Evolutionary conservation across 92 coral and sea anemone genomes (phyloP).

Genomic region (Heteractis magnifica): DNA sequence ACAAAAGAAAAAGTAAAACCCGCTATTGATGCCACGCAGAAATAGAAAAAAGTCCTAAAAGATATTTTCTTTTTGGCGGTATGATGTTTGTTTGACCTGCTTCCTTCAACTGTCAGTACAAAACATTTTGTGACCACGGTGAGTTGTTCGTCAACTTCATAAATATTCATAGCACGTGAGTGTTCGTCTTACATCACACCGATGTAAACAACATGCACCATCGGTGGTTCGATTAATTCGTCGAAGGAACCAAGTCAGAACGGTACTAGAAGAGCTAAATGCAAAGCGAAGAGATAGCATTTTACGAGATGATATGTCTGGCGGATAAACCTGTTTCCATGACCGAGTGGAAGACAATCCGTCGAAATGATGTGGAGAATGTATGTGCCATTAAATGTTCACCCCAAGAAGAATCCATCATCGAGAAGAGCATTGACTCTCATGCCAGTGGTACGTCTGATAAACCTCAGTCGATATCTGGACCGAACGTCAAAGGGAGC

Average conservation of each 20-base stretch:
- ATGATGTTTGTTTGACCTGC: background rate
- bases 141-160: conserved; percentile 17
- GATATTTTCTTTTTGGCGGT: no score
- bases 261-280: background rate
- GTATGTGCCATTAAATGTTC: conserved; percentile 54
- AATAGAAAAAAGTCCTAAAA: no score
- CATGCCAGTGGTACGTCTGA: conserved; percentile 12
- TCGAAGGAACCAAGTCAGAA: background rate
- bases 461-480: conserved; percentile 10
- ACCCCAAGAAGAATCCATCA: conserved; percentile 56
- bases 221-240: background rate
- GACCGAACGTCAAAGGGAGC: conserved; percentile 38
- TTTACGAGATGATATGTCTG: conserved; percentile 44
- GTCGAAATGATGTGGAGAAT: conserved; percentile 59
- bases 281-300: conserved; percentile 7
- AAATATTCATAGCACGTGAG: conserved; percentile 81
- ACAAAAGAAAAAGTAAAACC: no score
- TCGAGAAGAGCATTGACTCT: conserved; percentile 57
- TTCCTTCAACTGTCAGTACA: background rate
- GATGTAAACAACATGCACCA: conserved; percentile 54
- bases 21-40: no score
- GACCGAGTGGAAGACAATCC: conserved; percentile 56
- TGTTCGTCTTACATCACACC: conserved; percentile 29
- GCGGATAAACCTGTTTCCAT: conserved; percentile 67
- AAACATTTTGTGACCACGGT: no score